Evolutionary conservation across 2,888 invertebrate species (phyloP).

Genomic region (Phengaris alcon): DNA sequence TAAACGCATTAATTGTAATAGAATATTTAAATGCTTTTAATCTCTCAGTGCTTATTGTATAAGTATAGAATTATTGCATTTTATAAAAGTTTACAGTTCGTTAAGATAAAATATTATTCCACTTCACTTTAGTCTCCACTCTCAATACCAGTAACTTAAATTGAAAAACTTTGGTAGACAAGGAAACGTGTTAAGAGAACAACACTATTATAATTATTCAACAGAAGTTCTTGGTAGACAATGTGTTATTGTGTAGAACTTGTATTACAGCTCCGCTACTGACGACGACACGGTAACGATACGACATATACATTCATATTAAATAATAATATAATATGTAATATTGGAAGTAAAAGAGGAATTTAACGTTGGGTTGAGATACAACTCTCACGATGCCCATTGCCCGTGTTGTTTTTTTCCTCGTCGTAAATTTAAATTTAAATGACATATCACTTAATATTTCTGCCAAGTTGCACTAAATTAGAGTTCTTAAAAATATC

Average conservation of each 20-base stretch:
- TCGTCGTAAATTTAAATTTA: no score
- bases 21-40: no score
- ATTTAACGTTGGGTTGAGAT: no score
- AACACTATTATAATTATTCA: conserved; percentile 51
- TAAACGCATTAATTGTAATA: background rate
- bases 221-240: conserved; percentile 64
- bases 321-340: no score
- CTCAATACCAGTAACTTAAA: conserved; percentile 38
- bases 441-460: no score
- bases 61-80: no score
- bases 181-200: conserved; percentile 31
- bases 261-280: conserved; percentile 45
- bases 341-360: no score
- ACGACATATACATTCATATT: background rate
- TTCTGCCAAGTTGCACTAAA: no score
- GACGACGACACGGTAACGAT: conserved; percentile 36
- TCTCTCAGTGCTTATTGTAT: no score
- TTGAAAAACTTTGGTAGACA: conserved; percentile 40
- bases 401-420: no score
- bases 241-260: conserved; percentile 63
- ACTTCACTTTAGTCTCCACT: background rate
- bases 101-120: background rate
- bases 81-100: background rate
- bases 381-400: no score
- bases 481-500: no score